Percentiles rank a stretch among this genome's conserved stretches.
phyloP scores from a whole-genome alignment of 2,888 invertebrate species.

The Heliconius erato region DNA sequence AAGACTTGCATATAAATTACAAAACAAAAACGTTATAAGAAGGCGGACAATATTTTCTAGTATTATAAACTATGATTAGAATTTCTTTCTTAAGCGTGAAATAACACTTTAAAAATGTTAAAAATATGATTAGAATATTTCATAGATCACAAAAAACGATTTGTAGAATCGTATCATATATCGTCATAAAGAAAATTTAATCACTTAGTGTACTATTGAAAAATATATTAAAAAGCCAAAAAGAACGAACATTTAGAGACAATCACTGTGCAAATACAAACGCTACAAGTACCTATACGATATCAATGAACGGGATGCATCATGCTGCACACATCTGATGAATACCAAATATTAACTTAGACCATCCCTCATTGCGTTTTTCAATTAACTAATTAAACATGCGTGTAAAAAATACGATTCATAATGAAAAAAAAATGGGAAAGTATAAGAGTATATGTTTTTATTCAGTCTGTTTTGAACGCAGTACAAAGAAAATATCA shows the following conservation, averaged over 20 bases:
- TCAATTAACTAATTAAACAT: constrained; percentile 40
- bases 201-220: neutral
- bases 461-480: neutral
- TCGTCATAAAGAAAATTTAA: neutral
- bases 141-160: too few relatives aligned
- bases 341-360: constrained; percentile 31
- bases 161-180: too few relatives aligned
- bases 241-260: neutral
- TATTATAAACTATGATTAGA: too few relatives aligned
- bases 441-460: neutral
- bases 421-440: neutral
- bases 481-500: neutral
- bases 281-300: neutral
- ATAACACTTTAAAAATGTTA: too few relatives aligned
- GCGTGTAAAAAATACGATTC: constrained; percentile 11
- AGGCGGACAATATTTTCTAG: too few relatives aligned
- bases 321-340: constrained; percentile 2
- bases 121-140: too few relatives aligned
- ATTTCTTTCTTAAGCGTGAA: too few relatives aligned
- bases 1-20: too few relatives aligned
- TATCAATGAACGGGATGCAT: neutral
- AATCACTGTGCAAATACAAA: neutral
- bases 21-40: too few relatives aligned
- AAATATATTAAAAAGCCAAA: neutral
- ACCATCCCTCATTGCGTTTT: constrained; percentile 6